These are phyloP conservation scores for Antitype chi DNA, from an alignment of 2,888 invertebrate genomes.

Conservation along the genomic window DNA sequence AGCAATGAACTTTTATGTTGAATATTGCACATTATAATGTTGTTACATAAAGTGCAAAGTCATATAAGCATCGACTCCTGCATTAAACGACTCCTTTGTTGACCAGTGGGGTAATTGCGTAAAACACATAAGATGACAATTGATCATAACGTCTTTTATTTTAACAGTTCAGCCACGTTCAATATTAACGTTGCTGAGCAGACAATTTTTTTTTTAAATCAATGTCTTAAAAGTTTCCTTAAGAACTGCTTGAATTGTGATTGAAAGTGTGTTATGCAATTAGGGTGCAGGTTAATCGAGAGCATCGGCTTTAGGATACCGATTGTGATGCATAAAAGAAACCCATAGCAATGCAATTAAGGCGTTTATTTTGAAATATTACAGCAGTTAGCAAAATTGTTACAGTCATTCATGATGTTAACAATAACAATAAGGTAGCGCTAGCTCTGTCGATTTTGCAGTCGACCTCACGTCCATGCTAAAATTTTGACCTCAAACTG, in stretches of 20 bases:
- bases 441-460: background rate
- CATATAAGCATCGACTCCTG: background rate
- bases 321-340: background rate
- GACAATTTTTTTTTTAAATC: background rate
- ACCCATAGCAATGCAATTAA: constrained; percentile 8
- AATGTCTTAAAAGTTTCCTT: background rate
- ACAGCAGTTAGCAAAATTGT: background rate
- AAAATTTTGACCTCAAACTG: too few relatives aligned
- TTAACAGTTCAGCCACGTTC: background rate
- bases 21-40: background rate
- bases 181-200: background rate
- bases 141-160: background rate
- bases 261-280: background rate
- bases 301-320: constrained; percentile 1
- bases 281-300: too few relatives aligned
- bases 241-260: background rate
- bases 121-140: background rate
- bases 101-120: background rate
- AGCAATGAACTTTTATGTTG: background rate
- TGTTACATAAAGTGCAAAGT: background rate
- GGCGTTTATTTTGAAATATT: constrained; percentile 7
- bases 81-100: background rate
- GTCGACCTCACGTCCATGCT: too few relatives aligned
- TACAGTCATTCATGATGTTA: background rate
- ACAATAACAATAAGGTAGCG: background rate